A percentile compares a stretch with the other conserved stretches of the same genome.
Conservation (phyloP, 1,140 invertebrate species). For the Cotesia glomerata region DNA sequence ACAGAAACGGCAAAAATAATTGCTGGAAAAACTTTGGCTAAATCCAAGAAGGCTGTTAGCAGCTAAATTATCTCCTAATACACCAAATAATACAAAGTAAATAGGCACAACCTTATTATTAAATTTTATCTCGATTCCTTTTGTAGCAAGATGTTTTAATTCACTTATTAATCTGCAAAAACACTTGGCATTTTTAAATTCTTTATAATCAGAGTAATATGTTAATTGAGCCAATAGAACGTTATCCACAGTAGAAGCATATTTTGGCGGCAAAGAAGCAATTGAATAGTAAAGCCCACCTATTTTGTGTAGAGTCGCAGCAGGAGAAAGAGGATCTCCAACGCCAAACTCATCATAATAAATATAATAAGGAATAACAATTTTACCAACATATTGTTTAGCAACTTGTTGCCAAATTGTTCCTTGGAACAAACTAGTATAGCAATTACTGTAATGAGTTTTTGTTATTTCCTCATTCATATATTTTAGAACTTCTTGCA, state of each 20-base stretch:
- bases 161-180: neutral
- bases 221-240: constrained; percentile 3
- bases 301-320: neutral
- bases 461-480: constrained; percentile 8
- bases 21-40: neutral
- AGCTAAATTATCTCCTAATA: neutral
- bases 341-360: constrained; percentile 10
- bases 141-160: neutral
- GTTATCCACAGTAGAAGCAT: neutral
- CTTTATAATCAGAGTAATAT: neutral
- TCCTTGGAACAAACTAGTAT: constrained; percentile 25
- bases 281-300: neutral
- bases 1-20: neutral
- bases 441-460: neutral
- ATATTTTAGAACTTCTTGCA: neutral
- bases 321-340: neutral
- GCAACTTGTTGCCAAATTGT: neutral
- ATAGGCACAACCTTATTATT: neutral
- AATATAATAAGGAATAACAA: neutral
- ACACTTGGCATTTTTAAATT: neutral
- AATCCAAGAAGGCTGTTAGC: neutral
- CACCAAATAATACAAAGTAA: neutral
- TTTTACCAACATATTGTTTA: neutral
- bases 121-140: neutral
- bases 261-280: neutral